phyloP scores from a whole-genome alignment of 2,888 invertebrate genomes.

The Acanthosepion lycidas region DNA sequence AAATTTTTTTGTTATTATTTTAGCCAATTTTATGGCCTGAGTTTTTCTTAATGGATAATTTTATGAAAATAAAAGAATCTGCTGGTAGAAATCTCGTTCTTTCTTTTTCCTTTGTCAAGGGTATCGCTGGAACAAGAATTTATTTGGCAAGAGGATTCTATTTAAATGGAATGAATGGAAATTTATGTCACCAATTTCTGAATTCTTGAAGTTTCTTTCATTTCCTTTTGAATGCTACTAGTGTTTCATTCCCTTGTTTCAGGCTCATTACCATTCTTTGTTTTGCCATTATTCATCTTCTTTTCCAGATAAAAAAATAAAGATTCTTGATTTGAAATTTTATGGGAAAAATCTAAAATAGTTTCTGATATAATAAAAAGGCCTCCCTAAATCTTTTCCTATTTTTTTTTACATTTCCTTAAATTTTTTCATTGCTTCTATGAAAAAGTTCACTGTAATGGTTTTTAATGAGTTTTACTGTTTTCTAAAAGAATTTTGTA shows the following conservation, averaged over 20 bases:
- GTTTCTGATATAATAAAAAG: neutral
- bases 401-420: no score
- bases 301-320: neutral
- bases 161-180: slow-evolving; percentile 16
- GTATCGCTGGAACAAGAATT: neutral
- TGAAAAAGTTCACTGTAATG: neutral
- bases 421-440: neutral
- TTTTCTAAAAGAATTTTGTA: no score
- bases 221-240: neutral
- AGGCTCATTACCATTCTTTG: neutral
- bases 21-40: neutral
- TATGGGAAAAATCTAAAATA: neutral
- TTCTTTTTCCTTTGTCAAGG: neutral
- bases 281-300: neutral
- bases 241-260: neutral
- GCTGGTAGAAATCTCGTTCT: neutral
- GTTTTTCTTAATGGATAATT: neutral
- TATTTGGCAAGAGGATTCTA: neutral
- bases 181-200: neutral
- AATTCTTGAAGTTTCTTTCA: neutral
- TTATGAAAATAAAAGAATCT: neutral
- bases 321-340: neutral
- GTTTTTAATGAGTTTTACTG: no score
- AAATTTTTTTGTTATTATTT: neutral
- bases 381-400: neutral